Percentiles rank a stretch among this genome's conserved stretches.
Conservation (phyloP, 2,113 vertebrate genomes). For the Crocuta crocuta region DNA sequence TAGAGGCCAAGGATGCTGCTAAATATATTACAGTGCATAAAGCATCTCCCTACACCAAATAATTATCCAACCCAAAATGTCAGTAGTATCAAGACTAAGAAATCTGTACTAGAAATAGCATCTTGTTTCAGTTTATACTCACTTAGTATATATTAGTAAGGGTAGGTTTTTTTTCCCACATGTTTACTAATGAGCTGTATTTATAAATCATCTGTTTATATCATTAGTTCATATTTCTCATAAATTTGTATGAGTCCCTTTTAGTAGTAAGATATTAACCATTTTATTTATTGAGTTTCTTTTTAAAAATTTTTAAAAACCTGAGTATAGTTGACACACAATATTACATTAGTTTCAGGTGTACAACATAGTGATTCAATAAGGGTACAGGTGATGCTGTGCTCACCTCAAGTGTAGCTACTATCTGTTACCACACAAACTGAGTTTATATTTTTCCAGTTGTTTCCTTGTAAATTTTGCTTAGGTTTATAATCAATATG, state of each 20-base stretch:
- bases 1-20: background rate
- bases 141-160: constrained; percentile 2
- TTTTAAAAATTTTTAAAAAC: background rate
- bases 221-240: constrained; percentile 1
- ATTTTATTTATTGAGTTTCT: background rate
- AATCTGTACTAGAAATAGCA: background rate
- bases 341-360: background rate
- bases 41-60: background rate
- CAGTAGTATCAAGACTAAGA: background rate
- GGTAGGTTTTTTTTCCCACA: background rate
- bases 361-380: background rate
- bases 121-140: constrained; percentile 15
- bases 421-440: background rate
- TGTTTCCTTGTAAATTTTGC: constrained; percentile 22
- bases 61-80: background rate
- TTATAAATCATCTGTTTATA: constrained; percentile 36
- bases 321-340: background rate
- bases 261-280: background rate
- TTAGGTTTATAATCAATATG: constrained; percentile 35
- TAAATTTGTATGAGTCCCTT: background rate
- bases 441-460: background rate
- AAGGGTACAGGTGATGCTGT: background rate
- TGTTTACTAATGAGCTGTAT: background rate
- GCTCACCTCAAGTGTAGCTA: background rate
- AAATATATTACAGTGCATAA: background rate